A percentile compares a stretch with the other conserved stretches of the same genome.
These are phyloP conservation scores for Eristalis pertinax DNA, from an alignment of 2,888 invertebrate genomes.

Conservation along the genomic window DNA sequence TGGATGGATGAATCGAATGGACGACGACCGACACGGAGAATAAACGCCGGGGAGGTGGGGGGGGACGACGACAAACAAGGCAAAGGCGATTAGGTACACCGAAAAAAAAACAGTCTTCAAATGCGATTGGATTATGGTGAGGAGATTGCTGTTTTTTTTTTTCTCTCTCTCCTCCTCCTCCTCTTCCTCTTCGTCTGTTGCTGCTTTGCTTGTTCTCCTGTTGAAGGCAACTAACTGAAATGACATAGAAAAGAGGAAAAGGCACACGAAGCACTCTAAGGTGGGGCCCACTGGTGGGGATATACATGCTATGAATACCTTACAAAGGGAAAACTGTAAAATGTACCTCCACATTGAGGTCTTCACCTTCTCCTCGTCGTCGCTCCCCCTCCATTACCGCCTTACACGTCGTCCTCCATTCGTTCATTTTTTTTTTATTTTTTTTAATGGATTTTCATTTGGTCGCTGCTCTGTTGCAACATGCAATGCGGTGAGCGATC, in stretches of 20 bases:
- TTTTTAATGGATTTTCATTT: conserved; percentile 56
- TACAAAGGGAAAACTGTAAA: conserved; percentile 72
- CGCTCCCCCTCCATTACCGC: neutral
- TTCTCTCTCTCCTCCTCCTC: neutral
- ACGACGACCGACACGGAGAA: conserved; percentile 31
- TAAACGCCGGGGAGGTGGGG: conserved; percentile 31
- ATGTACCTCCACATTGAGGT: conserved; percentile 68
- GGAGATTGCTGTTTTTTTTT: conserved; percentile 54
- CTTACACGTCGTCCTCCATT: neutral
- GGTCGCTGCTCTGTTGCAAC: conserved; percentile 51
- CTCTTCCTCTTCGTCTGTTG: neutral
- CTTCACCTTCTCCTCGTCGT: conserved; percentile 32
- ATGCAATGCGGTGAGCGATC: conserved; percentile 37
- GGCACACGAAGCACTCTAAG: conserved; percentile 63
- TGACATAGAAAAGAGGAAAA: conserved; percentile 71
- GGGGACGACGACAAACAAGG: conserved; percentile 50
- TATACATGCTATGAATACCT: conserved; percentile 70
- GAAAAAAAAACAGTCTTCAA: conserved; percentile 40
- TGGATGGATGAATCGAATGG: conserved; percentile 60
- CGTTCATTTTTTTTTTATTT: conserved; percentile 6
- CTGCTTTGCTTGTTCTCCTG: neutral
- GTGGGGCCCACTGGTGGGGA: conserved; percentile 65
- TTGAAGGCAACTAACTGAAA: conserved; percentile 69
- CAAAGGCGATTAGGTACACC: conserved; percentile 72
- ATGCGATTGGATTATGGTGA: conserved; percentile 66